A percentile compares a stretch with the other conserved stretches of the same genome.
Conservation (phyloP, 2,888 invertebrate genomes). For the Diaperis boleti region DNA sequence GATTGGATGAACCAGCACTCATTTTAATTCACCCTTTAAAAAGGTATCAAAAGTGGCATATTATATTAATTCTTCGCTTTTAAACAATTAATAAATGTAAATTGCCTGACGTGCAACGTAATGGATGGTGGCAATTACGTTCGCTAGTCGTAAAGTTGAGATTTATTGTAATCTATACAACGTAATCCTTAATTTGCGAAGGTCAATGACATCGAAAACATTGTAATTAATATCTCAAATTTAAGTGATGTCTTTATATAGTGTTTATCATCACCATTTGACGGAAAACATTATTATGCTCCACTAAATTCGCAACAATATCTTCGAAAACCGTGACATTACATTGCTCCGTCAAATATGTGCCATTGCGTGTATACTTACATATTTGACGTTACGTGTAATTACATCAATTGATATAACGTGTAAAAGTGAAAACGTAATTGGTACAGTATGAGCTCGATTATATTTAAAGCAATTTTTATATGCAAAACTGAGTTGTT, state of each 20-base stretch:
- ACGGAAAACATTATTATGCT: constrained; percentile 41
- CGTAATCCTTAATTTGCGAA: constrained; percentile 19
- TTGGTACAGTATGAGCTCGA: neutral
- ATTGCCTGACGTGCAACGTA: constrained; percentile 7
- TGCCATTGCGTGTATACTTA: constrained; percentile 21
- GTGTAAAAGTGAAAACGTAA: constrained; percentile 7
- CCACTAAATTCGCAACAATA: constrained; percentile 42
- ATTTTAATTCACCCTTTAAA: neutral
- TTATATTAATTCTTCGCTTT: too few species aligned
- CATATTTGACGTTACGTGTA: constrained; percentile 27
- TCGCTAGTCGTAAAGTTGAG: constrained; percentile 2
- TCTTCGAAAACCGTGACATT: constrained; percentile 31
- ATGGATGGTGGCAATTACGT: constrained; percentile 9
- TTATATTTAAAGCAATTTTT: too few species aligned
- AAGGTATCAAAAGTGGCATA: too few species aligned
- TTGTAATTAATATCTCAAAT: constrained; percentile 13
- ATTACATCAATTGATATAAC: constrained; percentile 1
- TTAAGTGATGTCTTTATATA: constrained; percentile 9
- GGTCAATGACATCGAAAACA: constrained; percentile 14
- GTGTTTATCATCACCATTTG: constrained; percentile 33
- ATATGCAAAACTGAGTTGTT: too few species aligned
- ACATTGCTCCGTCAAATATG: constrained; percentile 31
- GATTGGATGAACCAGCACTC: too few species aligned
- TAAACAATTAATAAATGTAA: neutral
- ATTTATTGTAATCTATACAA: constrained; percentile 8